Evolutionary conservation across 2,113 vertebrate genomes (phyloP).

Genomic region (Rynchops niger): DNA sequence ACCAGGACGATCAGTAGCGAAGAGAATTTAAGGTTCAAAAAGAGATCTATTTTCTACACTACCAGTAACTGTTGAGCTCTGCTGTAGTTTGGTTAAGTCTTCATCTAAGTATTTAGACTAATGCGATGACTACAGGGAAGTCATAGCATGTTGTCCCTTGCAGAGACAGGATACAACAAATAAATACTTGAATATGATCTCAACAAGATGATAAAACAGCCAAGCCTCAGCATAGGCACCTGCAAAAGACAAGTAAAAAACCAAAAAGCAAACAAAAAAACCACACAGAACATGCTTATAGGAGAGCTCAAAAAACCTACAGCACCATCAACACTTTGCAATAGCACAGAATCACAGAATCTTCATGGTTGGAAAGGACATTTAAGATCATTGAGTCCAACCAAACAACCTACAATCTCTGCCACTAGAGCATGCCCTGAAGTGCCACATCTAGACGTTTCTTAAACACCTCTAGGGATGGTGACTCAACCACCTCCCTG

Average conservation of each 20-base stretch:
- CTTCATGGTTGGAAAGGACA: no score
- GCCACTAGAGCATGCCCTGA: no score
- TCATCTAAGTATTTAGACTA: not conserved
- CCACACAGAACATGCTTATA: not conserved
- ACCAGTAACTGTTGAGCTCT: not conserved
- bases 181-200: not conserved
- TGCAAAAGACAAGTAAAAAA: not conserved
- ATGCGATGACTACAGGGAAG: not conserved
- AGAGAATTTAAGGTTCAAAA: not conserved
- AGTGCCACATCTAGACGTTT: no score
- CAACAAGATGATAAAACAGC: rapidly evolving
- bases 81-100: not conserved
- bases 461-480: no score
- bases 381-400: no score
- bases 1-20: not conserved
- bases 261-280: not conserved
- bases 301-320: not conserved
- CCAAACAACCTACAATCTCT: no score
- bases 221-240: not conserved
- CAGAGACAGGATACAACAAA: not conserved
- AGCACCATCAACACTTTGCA: not conserved
- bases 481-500: no score
- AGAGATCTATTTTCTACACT: not conserved
- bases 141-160: not conserved
- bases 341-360: no score